phyloP scores from a whole-genome alignment of 2,797 vertebrate genomes.

The Paguma larvata region DNA sequence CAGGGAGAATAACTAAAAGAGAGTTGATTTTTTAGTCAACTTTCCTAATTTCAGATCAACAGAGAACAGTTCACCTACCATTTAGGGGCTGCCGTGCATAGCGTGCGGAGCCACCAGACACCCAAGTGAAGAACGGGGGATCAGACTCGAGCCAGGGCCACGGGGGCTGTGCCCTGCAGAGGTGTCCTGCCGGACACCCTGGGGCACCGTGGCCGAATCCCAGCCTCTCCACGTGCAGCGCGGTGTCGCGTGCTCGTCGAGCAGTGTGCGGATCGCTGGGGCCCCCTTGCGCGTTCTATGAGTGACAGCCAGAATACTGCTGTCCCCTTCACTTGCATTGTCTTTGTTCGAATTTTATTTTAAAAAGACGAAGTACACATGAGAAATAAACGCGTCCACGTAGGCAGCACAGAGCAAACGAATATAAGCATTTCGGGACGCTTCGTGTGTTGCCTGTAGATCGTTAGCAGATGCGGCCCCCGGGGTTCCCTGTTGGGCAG shows the following conservation, averaged over 20 bases:
- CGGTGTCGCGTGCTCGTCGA: not conserved
- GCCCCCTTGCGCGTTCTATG: not conserved
- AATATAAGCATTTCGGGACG: not conserved
- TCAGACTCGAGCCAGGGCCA: not conserved
- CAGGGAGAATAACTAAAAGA: not conserved
- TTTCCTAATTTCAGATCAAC: not conserved
- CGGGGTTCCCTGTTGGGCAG: not conserved
- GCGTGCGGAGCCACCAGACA: not conserved
- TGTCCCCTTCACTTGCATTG: not conserved
- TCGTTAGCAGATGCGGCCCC: not conserved
- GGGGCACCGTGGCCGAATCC: not conserved
- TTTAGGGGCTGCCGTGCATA: not conserved
- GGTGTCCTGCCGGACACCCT: not conserved
- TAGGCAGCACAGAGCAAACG: not conserved
- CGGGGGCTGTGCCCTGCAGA: not conserved
- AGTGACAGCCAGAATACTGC: not conserved
- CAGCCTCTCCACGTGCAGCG: no score
- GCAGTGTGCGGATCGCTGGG: not conserved
- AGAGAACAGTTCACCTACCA: not conserved
- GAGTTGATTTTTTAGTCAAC: not conserved
- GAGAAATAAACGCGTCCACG: not conserved
- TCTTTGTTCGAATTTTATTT: constrained; percentile 35
- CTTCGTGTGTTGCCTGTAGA: not conserved
- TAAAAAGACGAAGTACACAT: not conserved
- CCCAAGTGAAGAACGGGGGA: not conserved